These are phyloP conservation scores for Pygoscelis antarcticus DNA, from an alignment of 2,113 vertebrate genomes.

Conservation along the genomic window DNA sequence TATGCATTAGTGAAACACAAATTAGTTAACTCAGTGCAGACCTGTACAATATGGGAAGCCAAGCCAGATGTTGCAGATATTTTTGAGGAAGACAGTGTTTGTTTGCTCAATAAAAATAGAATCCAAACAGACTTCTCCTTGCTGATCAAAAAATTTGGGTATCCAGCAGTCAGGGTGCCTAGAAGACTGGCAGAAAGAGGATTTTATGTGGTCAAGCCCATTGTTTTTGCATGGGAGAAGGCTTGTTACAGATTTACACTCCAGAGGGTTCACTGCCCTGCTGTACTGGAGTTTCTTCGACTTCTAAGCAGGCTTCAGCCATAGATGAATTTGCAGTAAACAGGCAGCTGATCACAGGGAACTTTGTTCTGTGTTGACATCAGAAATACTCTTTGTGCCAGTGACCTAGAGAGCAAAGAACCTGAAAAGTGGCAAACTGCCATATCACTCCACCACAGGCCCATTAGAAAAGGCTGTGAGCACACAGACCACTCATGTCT, in stretches of 20 bases:
- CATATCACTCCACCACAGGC: background rate
- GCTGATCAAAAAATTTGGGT: background rate
- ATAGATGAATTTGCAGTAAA: slow-evolving; percentile 29
- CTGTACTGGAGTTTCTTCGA: background rate
- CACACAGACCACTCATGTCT: background rate
- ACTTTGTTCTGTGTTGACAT: slow-evolving; percentile 56
- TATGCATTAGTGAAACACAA: background rate
- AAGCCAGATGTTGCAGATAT: background rate
- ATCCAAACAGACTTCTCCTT: background rate
- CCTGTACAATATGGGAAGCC: background rate
- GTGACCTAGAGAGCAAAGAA: slow-evolving; percentile 11
- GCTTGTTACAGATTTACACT: background rate
- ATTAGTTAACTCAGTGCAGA: background rate
- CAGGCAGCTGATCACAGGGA: slow-evolving; percentile 9
- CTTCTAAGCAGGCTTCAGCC: background rate
- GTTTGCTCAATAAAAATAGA: background rate
- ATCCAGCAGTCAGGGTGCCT: background rate
- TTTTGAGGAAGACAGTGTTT: background rate
- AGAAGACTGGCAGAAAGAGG: background rate
- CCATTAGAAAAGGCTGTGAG: background rate
- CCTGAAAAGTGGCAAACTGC: background rate
- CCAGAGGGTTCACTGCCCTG: background rate
- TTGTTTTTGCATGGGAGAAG: background rate
- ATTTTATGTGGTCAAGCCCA: background rate
- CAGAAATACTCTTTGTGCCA: background rate